phyloP scores from a whole-genome alignment of 2,797 vertebrate genomes.

The Fistularia commersonii region DNA sequence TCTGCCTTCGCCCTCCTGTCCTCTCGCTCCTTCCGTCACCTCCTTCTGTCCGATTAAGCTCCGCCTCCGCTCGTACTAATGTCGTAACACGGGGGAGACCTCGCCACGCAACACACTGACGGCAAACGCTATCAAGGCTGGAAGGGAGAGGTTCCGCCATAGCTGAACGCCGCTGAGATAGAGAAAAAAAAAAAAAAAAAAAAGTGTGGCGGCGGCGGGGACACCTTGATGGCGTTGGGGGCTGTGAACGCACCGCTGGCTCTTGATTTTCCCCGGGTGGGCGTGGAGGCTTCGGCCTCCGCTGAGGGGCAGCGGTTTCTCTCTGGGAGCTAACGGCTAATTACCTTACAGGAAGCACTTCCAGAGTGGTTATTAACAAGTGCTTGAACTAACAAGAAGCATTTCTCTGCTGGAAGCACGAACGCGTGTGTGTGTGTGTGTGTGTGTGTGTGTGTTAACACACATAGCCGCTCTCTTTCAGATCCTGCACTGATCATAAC shows the following conservation, averaged over 20 bases:
- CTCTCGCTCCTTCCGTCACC: not conserved
- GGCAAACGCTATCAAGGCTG: slow-evolving; percentile 57
- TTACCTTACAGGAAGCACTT: slow-evolving; percentile 53
- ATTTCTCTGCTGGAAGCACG: too few relatives aligned
- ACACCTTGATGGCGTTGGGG: slow-evolving; percentile 61
- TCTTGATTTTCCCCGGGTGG: slow-evolving; percentile 53
- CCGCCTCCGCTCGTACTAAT: slow-evolving; percentile 51
- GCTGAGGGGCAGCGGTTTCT: slow-evolving; percentile 32
- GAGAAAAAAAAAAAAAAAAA: not conserved
- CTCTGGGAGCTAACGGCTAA: slow-evolving; percentile 55
- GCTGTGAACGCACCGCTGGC: too few relatives aligned
- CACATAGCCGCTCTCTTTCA: slow-evolving; percentile 54
- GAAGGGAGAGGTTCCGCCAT: too few relatives aligned
- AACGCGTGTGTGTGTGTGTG: slow-evolving; percentile 7
- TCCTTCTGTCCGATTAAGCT: slow-evolving; percentile 35
- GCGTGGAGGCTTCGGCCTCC: too few relatives aligned
- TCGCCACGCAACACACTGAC: not conserved
- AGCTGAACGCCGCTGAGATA: too few relatives aligned
- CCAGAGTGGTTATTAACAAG: slow-evolving; percentile 55
- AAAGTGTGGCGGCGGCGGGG: slow-evolving; percentile 27
- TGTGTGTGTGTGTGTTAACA: slow-evolving; percentile 38
- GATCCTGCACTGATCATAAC: slow-evolving; percentile 43
- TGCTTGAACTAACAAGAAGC: slow-evolving; percentile 47
- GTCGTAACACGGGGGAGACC: slow-evolving; percentile 23
- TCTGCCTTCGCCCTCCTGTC: too few relatives aligned